phyloP scores from a whole-genome alignment of 2,888 invertebrate species.

The Argyra leucocephala region DNA sequence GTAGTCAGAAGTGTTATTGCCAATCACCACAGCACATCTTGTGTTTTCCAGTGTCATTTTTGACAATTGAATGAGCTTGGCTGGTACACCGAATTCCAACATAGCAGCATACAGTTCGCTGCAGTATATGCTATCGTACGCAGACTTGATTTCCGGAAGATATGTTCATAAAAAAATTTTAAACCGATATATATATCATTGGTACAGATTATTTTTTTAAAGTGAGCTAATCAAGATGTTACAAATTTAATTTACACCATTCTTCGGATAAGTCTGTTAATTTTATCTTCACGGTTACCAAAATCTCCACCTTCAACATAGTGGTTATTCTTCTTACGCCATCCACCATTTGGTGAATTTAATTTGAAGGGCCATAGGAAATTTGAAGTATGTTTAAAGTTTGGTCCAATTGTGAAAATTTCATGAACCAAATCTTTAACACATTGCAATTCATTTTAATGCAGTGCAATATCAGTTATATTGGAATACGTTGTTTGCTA shows the following conservation, averaged over 20 bases:
- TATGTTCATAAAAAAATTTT: too few species aligned
- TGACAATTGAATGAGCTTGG: too few species aligned
- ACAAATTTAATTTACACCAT: conserved; percentile 73
- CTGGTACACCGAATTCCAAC: too few species aligned
- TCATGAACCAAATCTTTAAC: conserved; percentile 98
- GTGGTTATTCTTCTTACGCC: conserved; percentile 99
- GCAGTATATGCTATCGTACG: too few species aligned
- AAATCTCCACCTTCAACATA: conserved; percentile 99
- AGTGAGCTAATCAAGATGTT: not conserved
- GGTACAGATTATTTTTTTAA: too few species aligned
- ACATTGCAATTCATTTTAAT: conserved; percentile 77
- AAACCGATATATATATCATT: too few species aligned
- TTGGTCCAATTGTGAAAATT: conserved; percentile 73
- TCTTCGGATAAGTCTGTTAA: conserved; percentile 87
- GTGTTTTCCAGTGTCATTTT: too few species aligned
- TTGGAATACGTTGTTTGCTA: conserved; percentile 67
- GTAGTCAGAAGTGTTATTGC: too few species aligned
- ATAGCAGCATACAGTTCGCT: too few species aligned
- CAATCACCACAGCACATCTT: too few species aligned
- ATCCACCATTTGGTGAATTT: conserved; percentile 97
- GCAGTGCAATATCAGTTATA: conserved; percentile 80
- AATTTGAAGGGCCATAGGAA: conserved; percentile 99
- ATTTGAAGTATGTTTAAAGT: conserved; percentile 89
- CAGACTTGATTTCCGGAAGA: too few species aligned
- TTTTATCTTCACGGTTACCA: conserved; percentile 95